phyloP scores from a whole-genome alignment of 2,888 invertebrate genomes.

The Pristionchus exspectatus region DNA sequence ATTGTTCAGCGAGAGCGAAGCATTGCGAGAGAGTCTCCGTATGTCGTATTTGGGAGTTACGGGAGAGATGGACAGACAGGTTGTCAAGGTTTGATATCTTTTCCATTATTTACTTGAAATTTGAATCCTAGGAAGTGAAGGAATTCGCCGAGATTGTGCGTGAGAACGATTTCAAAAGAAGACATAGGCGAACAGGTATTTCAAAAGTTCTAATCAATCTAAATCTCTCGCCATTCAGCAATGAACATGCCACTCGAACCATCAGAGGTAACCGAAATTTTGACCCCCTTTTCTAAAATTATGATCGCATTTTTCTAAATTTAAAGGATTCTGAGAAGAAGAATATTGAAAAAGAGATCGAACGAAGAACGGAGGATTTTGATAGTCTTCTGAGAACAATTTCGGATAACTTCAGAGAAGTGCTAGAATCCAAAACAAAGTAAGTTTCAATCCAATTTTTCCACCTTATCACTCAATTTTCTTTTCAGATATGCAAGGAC shows the following conservation, averaged over 20 bases:
- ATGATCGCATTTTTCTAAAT: too few relatives aligned
- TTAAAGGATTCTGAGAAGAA: background rate
- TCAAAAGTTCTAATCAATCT: background rate
- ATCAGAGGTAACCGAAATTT: background rate
- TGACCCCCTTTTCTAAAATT: too few relatives aligned
- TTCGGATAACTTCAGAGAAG: background rate
- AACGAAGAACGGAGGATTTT: background rate
- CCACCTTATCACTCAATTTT: background rate
- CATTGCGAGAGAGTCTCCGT: background rate
- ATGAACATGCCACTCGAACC: background rate
- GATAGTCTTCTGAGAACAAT: background rate
- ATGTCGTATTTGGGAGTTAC: background rate
- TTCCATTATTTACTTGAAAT: background rate
- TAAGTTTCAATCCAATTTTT: background rate
- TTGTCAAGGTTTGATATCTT: background rate
- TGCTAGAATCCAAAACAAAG: background rate
- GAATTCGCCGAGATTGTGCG: background rate
- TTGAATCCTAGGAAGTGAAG: background rate
- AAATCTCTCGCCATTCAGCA: background rate
- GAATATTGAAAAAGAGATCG: background rate
- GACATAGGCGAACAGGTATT: background rate
- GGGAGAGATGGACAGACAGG: background rate
- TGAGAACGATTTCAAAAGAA: background rate
- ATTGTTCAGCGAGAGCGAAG: conserved; percentile 1
- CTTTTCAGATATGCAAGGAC: background rate